Evolutionary conservation across 2,113 vertebrate genomes (phyloP), one percentile per base, ranked within the genome.

Genomic region (Mobula birostris): DNA sequence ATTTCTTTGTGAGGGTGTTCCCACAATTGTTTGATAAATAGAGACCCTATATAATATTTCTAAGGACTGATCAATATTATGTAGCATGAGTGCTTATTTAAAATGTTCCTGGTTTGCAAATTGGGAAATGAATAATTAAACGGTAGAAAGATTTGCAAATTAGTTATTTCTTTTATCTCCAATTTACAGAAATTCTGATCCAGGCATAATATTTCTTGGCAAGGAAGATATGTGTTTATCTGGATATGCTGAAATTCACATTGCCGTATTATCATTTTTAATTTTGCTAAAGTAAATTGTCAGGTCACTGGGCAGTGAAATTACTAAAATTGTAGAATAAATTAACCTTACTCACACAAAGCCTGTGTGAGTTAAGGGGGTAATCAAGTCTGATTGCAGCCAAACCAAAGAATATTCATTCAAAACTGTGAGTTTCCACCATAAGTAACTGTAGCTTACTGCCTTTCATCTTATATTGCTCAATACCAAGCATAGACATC

Each of bases 61-160:
- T 27, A 74, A 93, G 74, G 21, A 74, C 68, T 48, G 36, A 74
- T 72, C 24, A 40, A 56, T 74, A 56, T 93, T 74, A 72, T 15
- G 70, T 11, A 74, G 68, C 36, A 74, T 56, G 56, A 27, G 74
- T 56, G 21, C 48, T 93, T 48, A 72, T 48, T 11, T 74, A 76
- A 91, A 91, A 56, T 76, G 36, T 76, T 48, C 36, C 19, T 93
- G 24, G 74, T 93, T 74, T 93, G 36, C 74, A 74, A 40, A 74
- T 93, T 93, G 32, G 70, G 70, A 74, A 90, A 92, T 92, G 91
- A 93, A 74, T 93, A 93, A 93, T 93, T 93, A 72, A 93, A 93
- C 74, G 91, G 91, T 93, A 56, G 32, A 93, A 93, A 74, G 91
- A 93, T 93, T 93, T 74, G 91, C 91, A 93, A 93, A 93, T 93